A percentile compares a stretch with the other conserved stretches of the same genome.
phyloP scores from a whole-genome alignment of 30 jellyfish, hydroid and myxozoan genomes.

The Pelagia noctiluca region DNA sequence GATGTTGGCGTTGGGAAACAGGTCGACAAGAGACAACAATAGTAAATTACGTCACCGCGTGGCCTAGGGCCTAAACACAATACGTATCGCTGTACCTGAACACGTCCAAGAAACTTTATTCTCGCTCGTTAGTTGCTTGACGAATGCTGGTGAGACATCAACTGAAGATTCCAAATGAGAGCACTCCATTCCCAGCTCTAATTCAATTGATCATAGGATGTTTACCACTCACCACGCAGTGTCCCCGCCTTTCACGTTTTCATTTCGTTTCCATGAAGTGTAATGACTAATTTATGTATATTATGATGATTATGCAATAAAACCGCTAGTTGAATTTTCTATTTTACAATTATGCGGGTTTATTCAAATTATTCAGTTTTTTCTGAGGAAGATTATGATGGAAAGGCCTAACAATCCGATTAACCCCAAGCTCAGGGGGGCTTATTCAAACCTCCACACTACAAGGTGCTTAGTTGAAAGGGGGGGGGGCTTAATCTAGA shows the following conservation, averaged over 20 bases:
- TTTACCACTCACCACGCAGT: background rate
- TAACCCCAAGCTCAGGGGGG: too few species aligned
- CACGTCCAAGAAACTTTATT: constrained; percentile 83
- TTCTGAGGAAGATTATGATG: too few species aligned
- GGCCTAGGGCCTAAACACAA: constrained; percentile 12
- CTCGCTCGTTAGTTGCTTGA: constrained; percentile 68
- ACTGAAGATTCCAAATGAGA: constrained; percentile 83
- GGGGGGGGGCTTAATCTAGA: too few species aligned
- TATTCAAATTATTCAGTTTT: too few species aligned
- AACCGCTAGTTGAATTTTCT: too few species aligned
- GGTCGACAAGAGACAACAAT: background rate
- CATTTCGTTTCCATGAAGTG: background rate
- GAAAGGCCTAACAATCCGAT: too few species aligned
- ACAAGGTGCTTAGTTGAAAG: too few species aligned
- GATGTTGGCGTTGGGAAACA: constrained; percentile 2
- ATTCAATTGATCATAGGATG: background rate
- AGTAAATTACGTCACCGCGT: constrained; percentile 3
- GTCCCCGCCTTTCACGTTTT: background rate
- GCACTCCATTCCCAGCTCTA: constrained; percentile 74
- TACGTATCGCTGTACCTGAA: constrained; percentile 64
- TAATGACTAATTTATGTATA: too few species aligned
- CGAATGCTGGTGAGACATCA: constrained; percentile 88
- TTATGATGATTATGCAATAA: too few species aligned
- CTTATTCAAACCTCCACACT: too few species aligned
- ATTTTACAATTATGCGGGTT: too few species aligned